Conservation (phyloP, 2,888 invertebrate species). For the Incurvaria masculella region DNA sequence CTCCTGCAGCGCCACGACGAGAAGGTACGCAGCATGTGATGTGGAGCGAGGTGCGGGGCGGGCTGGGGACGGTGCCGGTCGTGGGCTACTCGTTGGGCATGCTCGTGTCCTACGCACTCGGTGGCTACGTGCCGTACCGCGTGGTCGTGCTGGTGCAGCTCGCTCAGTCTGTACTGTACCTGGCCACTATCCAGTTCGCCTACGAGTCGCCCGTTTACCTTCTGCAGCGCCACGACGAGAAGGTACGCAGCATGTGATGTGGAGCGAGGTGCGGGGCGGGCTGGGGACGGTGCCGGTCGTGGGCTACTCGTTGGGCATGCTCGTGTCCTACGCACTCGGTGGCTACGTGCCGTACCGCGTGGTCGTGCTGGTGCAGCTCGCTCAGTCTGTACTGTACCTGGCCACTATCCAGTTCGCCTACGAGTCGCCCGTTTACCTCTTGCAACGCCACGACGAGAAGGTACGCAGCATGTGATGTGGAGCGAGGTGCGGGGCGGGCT, state of each 20-base stretch:
- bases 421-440: constrained; percentile 33
- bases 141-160: constrained; percentile 28
- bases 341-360: constrained; percentile 27
- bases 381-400: constrained; percentile 21
- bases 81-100: constrained; percentile 31
- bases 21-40: constrained; percentile 25
- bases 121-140: constrained; percentile 29
- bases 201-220: constrained; percentile 33
- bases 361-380: constrained; percentile 28
- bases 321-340: constrained; percentile 33
- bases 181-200: constrained; percentile 21
- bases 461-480: no score
- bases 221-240: constrained; percentile 30
- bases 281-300: constrained; percentile 30
- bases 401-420: constrained; percentile 22
- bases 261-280: constrained; percentile 31
- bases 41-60: constrained; percentile 33
- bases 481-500: constrained; percentile 33
- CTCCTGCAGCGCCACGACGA: constrained; percentile 32
- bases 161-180: constrained; percentile 20
- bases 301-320: constrained; percentile 30
- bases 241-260: no score
- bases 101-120: constrained; percentile 32
- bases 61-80: constrained; percentile 29
- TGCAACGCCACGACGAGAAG: constrained; percentile 30